These are phyloP conservation scores for Mizuhopecten yessoensis DNA, from an alignment of 1,140 invertebrate species.

Conservation along the genomic window DNA sequence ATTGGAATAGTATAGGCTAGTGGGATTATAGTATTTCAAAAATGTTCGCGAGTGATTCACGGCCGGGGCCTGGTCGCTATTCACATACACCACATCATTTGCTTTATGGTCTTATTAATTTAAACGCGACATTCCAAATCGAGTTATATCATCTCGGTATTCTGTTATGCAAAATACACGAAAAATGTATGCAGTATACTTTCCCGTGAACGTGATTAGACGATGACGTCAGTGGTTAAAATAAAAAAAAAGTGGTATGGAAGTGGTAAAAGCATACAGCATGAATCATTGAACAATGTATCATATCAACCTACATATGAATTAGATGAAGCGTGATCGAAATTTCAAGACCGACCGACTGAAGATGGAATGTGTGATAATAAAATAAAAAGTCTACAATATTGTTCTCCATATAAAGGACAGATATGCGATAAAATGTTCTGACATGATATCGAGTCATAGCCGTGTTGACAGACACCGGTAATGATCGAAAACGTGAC, in stretches of 20 bases:
- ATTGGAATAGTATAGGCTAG: not conserved
- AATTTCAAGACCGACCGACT: no score
- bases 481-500: no score
- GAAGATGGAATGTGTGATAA: no score
- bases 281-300: not conserved
- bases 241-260: not conserved
- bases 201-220: not conserved
- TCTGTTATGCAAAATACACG: no score
- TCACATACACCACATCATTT: not conserved
- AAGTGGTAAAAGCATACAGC: not conserved
- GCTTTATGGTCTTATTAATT: not conserved
- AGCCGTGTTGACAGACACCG: no score
- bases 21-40: not conserved
- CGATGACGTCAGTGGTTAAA: conserved; percentile 7
- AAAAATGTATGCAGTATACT: not conserved
- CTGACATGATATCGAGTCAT: not conserved
- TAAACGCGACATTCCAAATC: not conserved
- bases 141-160: not conserved
- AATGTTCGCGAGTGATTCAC: no score
- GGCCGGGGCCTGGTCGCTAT: no score
- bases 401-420: no score
- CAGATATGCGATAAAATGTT: not conserved
- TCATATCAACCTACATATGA: no score
- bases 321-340: not conserved
- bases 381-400: no score